Percentiles rank a stretch among this genome's conserved stretches.
These are phyloP conservation scores for Sturnus vulgaris DNA, from an alignment of 2,113 vertebrate species.

Conservation along the genomic window DNA sequence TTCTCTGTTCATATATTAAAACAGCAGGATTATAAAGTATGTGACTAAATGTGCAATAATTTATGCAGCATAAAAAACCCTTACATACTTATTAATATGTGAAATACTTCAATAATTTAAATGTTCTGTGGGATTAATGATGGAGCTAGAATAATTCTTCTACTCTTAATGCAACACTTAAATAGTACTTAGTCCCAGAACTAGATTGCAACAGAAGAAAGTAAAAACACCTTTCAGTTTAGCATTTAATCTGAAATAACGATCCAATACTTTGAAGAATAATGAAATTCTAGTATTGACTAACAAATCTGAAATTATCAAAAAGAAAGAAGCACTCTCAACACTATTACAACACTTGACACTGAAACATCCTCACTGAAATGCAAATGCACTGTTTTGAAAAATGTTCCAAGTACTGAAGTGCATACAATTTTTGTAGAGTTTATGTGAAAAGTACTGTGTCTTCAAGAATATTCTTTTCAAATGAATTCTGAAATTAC, in stretches of 20 bases:
- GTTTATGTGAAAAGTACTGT: neutral
- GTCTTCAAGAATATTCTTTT: neutral
- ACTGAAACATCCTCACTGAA: neutral
- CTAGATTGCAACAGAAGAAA: neutral
- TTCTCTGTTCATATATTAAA: neutral
- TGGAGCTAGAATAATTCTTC: neutral
- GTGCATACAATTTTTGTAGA: neutral
- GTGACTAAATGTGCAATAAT: conserved; percentile 10
- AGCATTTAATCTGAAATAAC: conserved; percentile 7
- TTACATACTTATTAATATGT: conserved; percentile 46
- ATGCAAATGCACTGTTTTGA: neutral
- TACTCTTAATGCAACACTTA: neutral
- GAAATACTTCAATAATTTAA: conserved; percentile 59
- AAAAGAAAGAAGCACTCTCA: neutral
- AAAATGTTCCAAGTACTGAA: neutral
- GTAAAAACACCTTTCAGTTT: neutral
- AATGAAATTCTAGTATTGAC: neutral
- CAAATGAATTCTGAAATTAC: neutral
- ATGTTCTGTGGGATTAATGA: conserved; percentile 14
- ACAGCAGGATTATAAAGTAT: neutral
- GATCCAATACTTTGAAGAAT: neutral
- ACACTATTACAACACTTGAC: neutral
- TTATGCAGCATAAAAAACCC: neutral
- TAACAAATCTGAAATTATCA: neutral
- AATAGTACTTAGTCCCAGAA: conserved; percentile 47